phyloP scores from a whole-genome alignment of 2,113 vertebrate genomes.

The Notothenia rossii region DNA sequence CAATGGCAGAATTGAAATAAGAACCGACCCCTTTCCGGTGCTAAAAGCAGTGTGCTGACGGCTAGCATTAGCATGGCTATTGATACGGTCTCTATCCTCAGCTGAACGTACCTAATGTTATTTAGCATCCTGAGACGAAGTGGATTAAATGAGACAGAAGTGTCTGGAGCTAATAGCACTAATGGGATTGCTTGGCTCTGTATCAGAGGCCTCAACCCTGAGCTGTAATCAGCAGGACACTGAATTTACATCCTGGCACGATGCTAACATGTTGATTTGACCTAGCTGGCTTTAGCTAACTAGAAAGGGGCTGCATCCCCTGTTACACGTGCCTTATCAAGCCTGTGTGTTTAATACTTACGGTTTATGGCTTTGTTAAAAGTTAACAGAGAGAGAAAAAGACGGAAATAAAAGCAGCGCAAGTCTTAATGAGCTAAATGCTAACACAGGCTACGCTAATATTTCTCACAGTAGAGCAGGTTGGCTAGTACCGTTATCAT shows the following conservation, averaged over 20 bases:
- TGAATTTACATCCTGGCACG: conserved; percentile 43
- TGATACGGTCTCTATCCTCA: conserved; percentile 57
- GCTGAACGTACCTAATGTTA: conserved; percentile 45
- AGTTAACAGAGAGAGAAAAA: neutral
- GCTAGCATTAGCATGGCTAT: conserved; percentile 68
- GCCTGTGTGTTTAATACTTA: conserved; percentile 53
- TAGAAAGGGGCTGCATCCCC: conserved; percentile 11
- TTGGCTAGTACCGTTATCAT: conserved; percentile 57
- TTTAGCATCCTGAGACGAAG: conserved; percentile 73
- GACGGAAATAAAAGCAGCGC: conserved; percentile 12
- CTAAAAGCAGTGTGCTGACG: conserved; percentile 44
- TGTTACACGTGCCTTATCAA: conserved; percentile 39
- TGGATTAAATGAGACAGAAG: conserved; percentile 61
- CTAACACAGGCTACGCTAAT: conserved; percentile 62
- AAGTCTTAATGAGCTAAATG: conserved; percentile 27
- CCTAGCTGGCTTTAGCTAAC: conserved; percentile 45
- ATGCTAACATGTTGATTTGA: conserved; percentile 66
- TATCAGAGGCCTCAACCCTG: conserved; percentile 58
- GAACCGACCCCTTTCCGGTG: conserved; percentile 8
- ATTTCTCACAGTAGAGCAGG: conserved; percentile 70
- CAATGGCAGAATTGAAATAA: neutral
- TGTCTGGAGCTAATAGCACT: conserved; percentile 63
- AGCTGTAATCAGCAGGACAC: conserved; percentile 68
- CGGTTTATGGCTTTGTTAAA: conserved; percentile 60
- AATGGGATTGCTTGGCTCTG: conserved; percentile 72